Evolutionary conservation across 2,797 vertebrate species (phyloP).

Genomic region (Jordanella pulchra): DNA sequence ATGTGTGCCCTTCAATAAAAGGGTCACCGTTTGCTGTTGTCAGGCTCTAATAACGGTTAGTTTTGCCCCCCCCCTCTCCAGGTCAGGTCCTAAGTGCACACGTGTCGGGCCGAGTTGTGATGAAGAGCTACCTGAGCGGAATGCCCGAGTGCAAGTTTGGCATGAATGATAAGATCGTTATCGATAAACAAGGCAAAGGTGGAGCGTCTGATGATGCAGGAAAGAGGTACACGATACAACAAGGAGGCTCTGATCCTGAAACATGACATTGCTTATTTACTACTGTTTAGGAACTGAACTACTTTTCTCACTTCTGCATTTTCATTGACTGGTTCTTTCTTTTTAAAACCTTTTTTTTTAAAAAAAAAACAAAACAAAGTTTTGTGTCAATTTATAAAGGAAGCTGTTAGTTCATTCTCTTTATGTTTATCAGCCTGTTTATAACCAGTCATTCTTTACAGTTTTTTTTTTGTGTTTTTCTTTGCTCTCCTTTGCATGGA

Average conservation of each 20-base stretch:
- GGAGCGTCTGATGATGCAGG: conserved; percentile 92
- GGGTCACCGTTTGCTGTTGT: background rate
- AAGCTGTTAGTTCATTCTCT: conserved; percentile 42
- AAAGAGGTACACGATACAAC: conserved; percentile 85
- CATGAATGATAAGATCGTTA: conserved; percentile 99
- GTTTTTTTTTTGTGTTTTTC: conserved; percentile 55
- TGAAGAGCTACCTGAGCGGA: conserved; percentile 99
- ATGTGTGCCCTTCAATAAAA: background rate
- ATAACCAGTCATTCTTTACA: conserved; percentile 57
- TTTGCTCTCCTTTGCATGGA: conserved; percentile 76
- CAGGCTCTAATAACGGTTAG: background rate
- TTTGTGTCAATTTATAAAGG: conserved; percentile 10
- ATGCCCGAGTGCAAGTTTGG: conserved; percentile 99
- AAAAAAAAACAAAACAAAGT: background rate
- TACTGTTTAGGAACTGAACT: background rate
- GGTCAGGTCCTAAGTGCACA: conserved; percentile 98
- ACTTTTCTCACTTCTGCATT: background rate
- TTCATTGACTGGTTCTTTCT: conserved; percentile 1
- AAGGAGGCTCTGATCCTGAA: background rate
- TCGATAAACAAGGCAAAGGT: conserved; percentile 98
- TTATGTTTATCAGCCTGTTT: conserved; percentile 56
- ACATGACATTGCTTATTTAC: background rate
- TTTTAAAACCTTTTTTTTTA: background rate
- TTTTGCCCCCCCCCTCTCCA: conserved; percentile 50
- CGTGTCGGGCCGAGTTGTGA: conserved; percentile 96